A percentile compares a stretch with the other conserved stretches of the same genome.
phyloP scores from a whole-genome alignment of 2,888 invertebrate species.

The Vanessa cardui region DNA sequence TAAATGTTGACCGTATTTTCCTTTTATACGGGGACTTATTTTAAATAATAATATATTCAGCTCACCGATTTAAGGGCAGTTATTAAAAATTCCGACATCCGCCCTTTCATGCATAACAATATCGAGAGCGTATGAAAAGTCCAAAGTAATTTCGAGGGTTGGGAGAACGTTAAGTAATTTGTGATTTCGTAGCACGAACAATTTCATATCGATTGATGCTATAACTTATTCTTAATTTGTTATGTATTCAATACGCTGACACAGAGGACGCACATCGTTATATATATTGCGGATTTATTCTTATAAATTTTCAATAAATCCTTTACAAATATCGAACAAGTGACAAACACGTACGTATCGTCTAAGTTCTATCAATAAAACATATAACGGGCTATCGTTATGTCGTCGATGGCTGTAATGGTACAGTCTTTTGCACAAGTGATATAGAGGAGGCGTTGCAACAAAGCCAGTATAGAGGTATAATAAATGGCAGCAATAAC shows the following conservation, averaged over 20 bases:
- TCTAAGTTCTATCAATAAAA: neutral
- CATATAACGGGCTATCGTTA: neutral
- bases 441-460: neutral
- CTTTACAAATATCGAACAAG: neutral
- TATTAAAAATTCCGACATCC: slow-evolving; percentile 1
- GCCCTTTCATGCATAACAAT: neutral
- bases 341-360: neutral
- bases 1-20: too few species aligned
- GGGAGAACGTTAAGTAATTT: neutral
- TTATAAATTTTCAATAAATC: neutral
- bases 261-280: too few species aligned
- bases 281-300: too few species aligned
- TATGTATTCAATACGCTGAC: too few species aligned
- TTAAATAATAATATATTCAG: too few species aligned
- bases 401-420: neutral
- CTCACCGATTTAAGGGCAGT: neutral
- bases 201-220: neutral
- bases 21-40: too few species aligned
- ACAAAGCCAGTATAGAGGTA: neutral
- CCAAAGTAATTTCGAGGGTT: neutral
- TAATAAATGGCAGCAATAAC: slow-evolving; percentile 19
- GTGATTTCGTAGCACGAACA: neutral
- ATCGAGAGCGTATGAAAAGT: neutral
- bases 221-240: too few species aligned
- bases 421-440: neutral